phyloP scores from a whole-genome alignment of 2,113 vertebrate species.

The Cyanoderma ruficeps region DNA sequence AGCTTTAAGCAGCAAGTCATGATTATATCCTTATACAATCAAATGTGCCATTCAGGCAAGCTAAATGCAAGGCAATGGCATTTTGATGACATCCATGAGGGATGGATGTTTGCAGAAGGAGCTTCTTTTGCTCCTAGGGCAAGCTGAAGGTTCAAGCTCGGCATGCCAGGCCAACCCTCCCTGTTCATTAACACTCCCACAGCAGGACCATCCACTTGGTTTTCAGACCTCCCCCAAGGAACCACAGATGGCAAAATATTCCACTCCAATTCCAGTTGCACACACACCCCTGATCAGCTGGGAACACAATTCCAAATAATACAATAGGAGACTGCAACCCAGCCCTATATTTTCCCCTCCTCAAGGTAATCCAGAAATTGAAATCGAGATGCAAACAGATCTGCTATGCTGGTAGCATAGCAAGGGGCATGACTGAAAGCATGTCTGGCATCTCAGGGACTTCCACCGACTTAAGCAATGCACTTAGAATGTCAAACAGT shows the following conservation, averaged over 20 bases:
- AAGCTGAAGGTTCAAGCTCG: background rate
- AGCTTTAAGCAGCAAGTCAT: background rate
- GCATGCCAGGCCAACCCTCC: background rate
- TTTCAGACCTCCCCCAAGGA: background rate
- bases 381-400: background rate
- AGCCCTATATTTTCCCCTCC: background rate
- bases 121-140: background rate
- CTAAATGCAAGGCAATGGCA: background rate
- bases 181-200: rapidly evolving
- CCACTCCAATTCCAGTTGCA: background rate
- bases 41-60: background rate
- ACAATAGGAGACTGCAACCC: background rate
- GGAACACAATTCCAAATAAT: background rate
- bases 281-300: background rate
- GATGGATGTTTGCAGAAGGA: background rate
- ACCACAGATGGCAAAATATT: background rate
- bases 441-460: background rate
- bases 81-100: background rate
- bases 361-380: background rate
- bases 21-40: background rate
- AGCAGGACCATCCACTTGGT: rapidly evolving
- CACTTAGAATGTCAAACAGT: background rate
- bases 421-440: background rate
- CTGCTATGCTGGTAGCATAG: background rate
- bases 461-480: background rate